phyloP scores from a whole-genome alignment of 2,888 invertebrate species.

The Cataglyphis rosenhaueri region DNA sequence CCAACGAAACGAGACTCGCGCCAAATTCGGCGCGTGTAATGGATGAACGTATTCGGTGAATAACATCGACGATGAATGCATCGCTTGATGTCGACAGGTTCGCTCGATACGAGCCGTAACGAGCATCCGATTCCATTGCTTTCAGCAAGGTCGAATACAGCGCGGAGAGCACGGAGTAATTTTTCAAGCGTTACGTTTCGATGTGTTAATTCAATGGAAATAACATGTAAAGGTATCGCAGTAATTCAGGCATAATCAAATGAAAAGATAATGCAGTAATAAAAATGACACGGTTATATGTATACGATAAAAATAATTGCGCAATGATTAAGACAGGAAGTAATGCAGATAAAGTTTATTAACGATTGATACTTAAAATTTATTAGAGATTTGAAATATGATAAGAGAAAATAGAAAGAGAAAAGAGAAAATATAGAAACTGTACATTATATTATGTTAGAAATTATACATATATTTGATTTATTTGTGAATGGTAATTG shows the following conservation, averaged over 20 bases:
- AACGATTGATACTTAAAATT: background rate
- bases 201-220: conserved; percentile 19
- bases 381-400: background rate
- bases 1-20: conserved; percentile 11
- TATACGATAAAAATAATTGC: background rate
- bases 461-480: background rate
- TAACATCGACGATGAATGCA: conserved; percentile 34
- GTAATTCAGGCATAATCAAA: background rate
- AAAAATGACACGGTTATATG: conserved; percentile 13
- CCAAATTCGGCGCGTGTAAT: background rate
- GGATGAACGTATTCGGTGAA: conserved; percentile 40
- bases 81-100: conserved; percentile 11
- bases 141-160: conserved; percentile 9
- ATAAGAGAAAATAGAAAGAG: background rate
- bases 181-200: background rate
- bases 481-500: conserved; percentile 18
- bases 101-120: conserved; percentile 30
- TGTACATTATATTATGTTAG: too few relatives aligned
- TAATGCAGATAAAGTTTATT: background rate
- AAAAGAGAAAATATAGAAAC: background rate
- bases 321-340: background rate
- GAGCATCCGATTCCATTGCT: conserved; percentile 28
- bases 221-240: conserved; percentile 47
- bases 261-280: background rate
- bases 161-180: background rate